Evolutionary conservation across 2,113 vertebrate species (phyloP).

Genomic region (Panthera tigris): DNA sequence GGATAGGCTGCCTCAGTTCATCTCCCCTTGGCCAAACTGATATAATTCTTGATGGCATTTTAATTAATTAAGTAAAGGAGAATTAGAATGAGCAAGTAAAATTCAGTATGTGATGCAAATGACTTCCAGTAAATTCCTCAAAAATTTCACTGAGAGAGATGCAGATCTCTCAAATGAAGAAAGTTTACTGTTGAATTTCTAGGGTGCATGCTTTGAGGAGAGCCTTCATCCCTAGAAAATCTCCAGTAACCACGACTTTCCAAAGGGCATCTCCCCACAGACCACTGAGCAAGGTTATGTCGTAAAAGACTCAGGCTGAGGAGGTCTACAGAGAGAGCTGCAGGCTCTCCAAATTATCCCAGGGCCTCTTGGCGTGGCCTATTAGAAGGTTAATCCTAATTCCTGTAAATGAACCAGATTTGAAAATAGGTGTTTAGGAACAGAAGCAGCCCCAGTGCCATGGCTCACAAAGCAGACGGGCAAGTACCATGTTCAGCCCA

Average conservation of each 20-base stretch:
- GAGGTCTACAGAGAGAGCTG: not conserved
- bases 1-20: not conserved
- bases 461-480: conserved; percentile 57
- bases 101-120: not conserved
- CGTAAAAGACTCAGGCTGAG: not conserved
- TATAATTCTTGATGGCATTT: not conserved
- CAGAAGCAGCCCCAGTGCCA: conserved; percentile 21
- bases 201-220: not conserved
- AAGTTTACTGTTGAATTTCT: not conserved
- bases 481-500: conserved; percentile 42
- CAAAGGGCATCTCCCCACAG: not conserved
- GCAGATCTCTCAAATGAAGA: not conserved
- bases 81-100: conserved; percentile 34
- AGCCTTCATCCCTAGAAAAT: not conserved
- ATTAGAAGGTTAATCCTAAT: conserved; percentile 56
- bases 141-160: conserved; percentile 17
- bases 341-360: not conserved
- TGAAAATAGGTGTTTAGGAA: conserved; percentile 61
- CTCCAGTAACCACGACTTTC: not conserved
- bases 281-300: not conserved
- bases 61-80: not conserved
- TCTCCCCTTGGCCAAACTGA: not conserved
- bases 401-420: conserved; percentile 60
- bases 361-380: not conserved
- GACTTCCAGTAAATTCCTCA: conserved; percentile 5